Evolutionary conservation across 2,888 invertebrate genomes (phyloP).

Genomic region (Stenoptilia bipunctidactyla): DNA sequence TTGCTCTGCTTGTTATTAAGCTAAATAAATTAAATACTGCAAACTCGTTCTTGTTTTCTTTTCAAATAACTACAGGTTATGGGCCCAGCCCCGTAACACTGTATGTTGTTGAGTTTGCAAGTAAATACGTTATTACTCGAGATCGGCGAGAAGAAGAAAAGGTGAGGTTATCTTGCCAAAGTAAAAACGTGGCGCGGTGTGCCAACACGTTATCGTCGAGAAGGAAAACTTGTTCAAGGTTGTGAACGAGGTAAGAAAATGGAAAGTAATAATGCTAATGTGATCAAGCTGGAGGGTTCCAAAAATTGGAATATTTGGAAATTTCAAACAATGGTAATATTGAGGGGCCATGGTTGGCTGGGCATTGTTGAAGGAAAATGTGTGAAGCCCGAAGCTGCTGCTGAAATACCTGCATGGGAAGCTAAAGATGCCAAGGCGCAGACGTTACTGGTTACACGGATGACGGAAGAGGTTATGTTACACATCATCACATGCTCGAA

Average conservation of each 20-base stretch:
- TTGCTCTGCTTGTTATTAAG: background rate
- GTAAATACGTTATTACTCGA: background rate
- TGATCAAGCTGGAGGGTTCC: conserved; percentile 19
- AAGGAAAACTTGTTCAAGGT: conserved; percentile 1
- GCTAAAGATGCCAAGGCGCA: conserved; percentile 20
- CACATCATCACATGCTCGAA: conserved; percentile 21
- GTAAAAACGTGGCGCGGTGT: no score
- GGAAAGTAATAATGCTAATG: background rate
- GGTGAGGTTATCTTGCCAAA: background rate
- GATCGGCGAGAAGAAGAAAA: background rate
- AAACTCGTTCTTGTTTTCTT: background rate
- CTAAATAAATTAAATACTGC: background rate
- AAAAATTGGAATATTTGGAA: conserved; percentile 23
- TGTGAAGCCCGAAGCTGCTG: conserved; percentile 13
- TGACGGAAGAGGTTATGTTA: conserved; percentile 21
- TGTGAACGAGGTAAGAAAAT: background rate
- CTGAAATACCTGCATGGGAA: conserved; percentile 15
- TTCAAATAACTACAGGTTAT: conserved; percentile 1
- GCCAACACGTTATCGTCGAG: background rate
- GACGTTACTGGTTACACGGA: conserved; percentile 19
- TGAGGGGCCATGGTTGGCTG: conserved; percentile 15
- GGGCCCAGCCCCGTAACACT: conserved; percentile 4
- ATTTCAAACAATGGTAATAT: conserved; percentile 18
- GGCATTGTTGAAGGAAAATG: conserved; percentile 15
- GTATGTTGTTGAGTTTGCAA: background rate